These are phyloP conservation scores for Leguminivora glycinivorella DNA, from an alignment of 1,140 invertebrate species.

Conservation along the genomic window DNA sequence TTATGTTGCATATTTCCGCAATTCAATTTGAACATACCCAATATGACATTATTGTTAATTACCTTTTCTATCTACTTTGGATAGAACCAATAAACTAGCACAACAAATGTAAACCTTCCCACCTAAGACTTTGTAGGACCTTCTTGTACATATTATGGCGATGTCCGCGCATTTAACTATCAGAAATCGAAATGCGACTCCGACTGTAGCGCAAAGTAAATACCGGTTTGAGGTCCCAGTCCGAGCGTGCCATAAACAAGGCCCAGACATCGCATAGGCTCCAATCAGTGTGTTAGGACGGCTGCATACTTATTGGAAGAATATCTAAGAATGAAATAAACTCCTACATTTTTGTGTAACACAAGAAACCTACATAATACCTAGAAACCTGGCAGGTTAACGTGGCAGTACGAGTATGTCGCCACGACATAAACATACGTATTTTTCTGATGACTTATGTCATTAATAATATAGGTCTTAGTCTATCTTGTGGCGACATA, in stretches of 20 bases:
- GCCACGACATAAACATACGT: too few relatives aligned
- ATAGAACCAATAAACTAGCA: not conserved
- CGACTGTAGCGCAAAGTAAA: slow-evolving; percentile 41
- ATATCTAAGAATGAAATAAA: not conserved
- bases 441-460: too few relatives aligned
- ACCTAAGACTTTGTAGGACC: too few relatives aligned
- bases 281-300: slow-evolving; percentile 31
- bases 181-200: slow-evolving; percentile 10
- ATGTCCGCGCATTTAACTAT: slow-evolving; percentile 6
- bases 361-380: too few relatives aligned
- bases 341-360: not conserved
- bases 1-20: too few relatives aligned
- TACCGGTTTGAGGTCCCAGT: slow-evolving; percentile 38
- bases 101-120: not conserved
- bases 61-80: not conserved
- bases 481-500: too few relatives aligned
- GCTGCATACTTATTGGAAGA: not conserved
- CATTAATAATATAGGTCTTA: too few relatives aligned
- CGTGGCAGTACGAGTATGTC: too few relatives aligned
- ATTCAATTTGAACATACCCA: too few relatives aligned
- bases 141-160: not conserved
- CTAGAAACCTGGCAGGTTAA: too few relatives aligned
- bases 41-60: too few relatives aligned
- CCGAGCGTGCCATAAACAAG: slow-evolving; percentile 30
- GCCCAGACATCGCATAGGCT: slow-evolving; percentile 36